These are phyloP conservation scores for Melinaea marsaeus DNA, from an alignment of 2,888 invertebrate species.

Conservation along the genomic window DNA sequence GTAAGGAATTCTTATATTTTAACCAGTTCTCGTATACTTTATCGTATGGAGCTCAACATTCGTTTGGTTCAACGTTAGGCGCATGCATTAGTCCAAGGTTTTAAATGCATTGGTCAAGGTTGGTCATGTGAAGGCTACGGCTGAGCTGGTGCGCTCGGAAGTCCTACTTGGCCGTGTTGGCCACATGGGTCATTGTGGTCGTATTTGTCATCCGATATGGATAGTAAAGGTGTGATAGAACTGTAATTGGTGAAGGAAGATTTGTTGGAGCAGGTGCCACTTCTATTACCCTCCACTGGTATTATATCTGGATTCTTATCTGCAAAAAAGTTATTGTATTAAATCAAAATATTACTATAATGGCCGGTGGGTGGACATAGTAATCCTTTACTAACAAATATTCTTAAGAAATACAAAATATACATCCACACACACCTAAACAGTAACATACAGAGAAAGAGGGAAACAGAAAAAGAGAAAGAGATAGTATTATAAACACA, in stretches of 20 bases:
- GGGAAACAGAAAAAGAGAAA: background rate
- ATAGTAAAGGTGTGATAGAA: slow-evolving; percentile 62
- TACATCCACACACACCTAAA: background rate
- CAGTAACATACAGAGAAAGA: too few species aligned
- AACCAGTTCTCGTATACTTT: slow-evolving; percentile 76
- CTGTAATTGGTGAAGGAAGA: slow-evolving; percentile 70
- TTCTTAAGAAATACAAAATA: too few species aligned
- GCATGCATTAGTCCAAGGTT: slow-evolving; percentile 42
- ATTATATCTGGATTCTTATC: slow-evolving; percentile 75
- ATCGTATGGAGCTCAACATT: slow-evolving; percentile 62
- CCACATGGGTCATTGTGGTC: slow-evolving; percentile 62
- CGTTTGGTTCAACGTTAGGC: slow-evolving; percentile 33
- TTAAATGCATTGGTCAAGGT: slow-evolving; percentile 53
- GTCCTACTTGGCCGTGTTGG: slow-evolving; percentile 67
- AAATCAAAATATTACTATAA: too few species aligned
- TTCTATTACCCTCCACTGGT: slow-evolving; percentile 70
- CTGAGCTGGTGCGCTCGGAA: slow-evolving; percentile 48
- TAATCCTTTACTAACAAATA: too few species aligned
- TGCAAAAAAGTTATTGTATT: slow-evolving; percentile 39
- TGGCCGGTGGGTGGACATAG: too few species aligned
- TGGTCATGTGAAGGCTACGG: slow-evolving; percentile 48
- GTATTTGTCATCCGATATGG: slow-evolving; percentile 63
- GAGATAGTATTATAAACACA: slow-evolving; percentile 32
- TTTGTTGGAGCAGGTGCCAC: slow-evolving; percentile 69
- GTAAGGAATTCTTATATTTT: slow-evolving; percentile 73